These are phyloP conservation scores for Lepilemur ruficaudatus DNA, from an alignment of 2,797 vertebrate species.

Conservation along the genomic window DNA sequence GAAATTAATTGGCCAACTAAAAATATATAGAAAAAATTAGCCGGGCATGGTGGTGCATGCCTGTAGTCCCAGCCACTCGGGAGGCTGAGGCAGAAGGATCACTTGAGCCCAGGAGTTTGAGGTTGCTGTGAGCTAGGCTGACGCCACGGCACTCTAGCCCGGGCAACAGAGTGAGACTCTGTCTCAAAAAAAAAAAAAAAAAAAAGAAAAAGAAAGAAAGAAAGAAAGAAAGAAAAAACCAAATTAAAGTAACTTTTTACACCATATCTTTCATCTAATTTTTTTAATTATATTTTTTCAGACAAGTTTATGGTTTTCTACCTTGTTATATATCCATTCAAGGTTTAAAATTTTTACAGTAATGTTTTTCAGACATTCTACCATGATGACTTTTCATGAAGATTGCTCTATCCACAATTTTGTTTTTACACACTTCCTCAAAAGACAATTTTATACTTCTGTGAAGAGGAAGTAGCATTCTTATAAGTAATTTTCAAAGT, in stretches of 20 bases:
- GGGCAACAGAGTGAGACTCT: no score
- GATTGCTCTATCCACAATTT: slow-evolving; percentile 3
- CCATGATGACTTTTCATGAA: neutral
- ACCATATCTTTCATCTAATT: neutral
- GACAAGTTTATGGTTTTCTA: neutral
- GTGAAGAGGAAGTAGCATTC: slow-evolving; percentile 48
- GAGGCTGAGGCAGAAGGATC: no score
- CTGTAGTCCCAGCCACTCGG: no score
- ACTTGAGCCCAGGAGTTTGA: no score
- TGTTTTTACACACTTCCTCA: slow-evolving; percentile 72
- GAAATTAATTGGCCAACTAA: no score
- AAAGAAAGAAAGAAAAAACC: no score
- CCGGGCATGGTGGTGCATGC: no score
- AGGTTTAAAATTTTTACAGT: neutral
- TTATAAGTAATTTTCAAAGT: slow-evolving; percentile 39
- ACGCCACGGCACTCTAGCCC: no score
- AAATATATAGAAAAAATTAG: no score
- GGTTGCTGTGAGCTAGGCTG: no score
- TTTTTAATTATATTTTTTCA: neutral
- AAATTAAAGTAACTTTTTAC: slow-evolving; percentile 32
- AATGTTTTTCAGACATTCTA: slow-evolving; percentile 1
- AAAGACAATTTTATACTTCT: slow-evolving; percentile 17
- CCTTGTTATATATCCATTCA: neutral
- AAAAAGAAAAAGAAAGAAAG: no score
- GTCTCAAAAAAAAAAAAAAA: no score